Percentiles rank a stretch among this genome's conserved stretches.
phyloP scores from a whole-genome alignment of 2,888 invertebrate species.

The Vanessa cardui region DNA sequence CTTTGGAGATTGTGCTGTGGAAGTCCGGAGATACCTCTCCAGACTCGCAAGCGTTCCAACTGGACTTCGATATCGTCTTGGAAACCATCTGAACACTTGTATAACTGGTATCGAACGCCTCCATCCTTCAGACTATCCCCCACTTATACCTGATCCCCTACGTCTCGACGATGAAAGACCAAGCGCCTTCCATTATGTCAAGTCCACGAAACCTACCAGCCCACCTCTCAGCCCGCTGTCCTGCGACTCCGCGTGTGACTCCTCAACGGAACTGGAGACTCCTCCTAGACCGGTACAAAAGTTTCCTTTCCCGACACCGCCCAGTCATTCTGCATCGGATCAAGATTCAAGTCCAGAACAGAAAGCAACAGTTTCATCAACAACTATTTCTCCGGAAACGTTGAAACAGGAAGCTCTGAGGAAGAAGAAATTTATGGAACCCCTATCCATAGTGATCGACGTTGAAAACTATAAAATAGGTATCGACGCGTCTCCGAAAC shows the following conservation, averaged over 20 bases:
- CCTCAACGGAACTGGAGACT: conserved; percentile 79
- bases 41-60: conserved; percentile 85
- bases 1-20: conserved; percentile 93
- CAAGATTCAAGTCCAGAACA: conserved; percentile 80
- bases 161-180: conserved; percentile 72
- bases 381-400: conserved; percentile 76
- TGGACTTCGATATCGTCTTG: conserved; percentile 84
- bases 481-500: conserved; percentile 75
- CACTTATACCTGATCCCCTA: conserved; percentile 82
- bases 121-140: conserved; percentile 68
- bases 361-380: conserved; percentile 79
- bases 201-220: conserved; percentile 78
- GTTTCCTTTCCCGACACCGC: conserved; percentile 82
- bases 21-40: conserved; percentile 88
- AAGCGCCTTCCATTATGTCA: conserved; percentile 74
- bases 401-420: conserved; percentile 63
- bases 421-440: conserved; percentile 72
- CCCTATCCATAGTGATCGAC: conserved; percentile 75
- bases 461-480: conserved; percentile 79
- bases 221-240: conserved; percentile 88
- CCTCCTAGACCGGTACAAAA: conserved; percentile 75
- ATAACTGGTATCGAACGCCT: conserved; percentile 80
- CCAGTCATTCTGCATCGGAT: conserved; percentile 83
- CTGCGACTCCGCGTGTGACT: conserved; percentile 86
- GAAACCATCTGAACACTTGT: conserved; percentile 85